Conservation (phyloP, 2,797 vertebrate species). For the Malacoraja senta region DNA sequence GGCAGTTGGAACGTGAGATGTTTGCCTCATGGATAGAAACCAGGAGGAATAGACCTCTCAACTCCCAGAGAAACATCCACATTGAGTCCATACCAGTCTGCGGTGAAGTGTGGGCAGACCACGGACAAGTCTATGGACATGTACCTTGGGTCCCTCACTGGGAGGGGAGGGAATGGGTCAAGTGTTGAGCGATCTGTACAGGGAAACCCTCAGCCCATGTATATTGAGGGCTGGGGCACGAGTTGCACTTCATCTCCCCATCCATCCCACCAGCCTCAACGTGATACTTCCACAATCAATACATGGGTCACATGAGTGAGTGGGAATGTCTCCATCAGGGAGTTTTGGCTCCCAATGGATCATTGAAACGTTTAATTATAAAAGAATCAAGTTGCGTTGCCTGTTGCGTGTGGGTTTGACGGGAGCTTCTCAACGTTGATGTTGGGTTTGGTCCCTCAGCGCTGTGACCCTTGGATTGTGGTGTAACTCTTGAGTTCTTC, state of each 20-base stretch:
- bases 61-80: background rate
- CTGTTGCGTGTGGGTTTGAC: background rate
- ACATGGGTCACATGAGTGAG: background rate
- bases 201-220: background rate
- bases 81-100: too few relatives aligned
- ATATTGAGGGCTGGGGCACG: background rate
- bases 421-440: background rate
- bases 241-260: background rate
- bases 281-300: background rate
- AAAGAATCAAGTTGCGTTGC: background rate
- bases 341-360: background rate
- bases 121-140: fast-evolving
- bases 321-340: background rate
- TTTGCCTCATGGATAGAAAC: background rate
- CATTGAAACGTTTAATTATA: background rate
- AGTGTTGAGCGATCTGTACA: background rate
- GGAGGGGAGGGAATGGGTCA: background rate
- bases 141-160: background rate
- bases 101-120: background rate
- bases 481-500: background rate
- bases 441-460: background rate
- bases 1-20: background rate
- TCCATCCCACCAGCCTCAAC: too few relatives aligned
- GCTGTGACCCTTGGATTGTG: background rate
- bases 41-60: background rate